These are phyloP conservation scores for Chrysogorgia sp. DNA, from an alignment of 92 coral and sea anemone species.

Conservation along the genomic window DNA sequence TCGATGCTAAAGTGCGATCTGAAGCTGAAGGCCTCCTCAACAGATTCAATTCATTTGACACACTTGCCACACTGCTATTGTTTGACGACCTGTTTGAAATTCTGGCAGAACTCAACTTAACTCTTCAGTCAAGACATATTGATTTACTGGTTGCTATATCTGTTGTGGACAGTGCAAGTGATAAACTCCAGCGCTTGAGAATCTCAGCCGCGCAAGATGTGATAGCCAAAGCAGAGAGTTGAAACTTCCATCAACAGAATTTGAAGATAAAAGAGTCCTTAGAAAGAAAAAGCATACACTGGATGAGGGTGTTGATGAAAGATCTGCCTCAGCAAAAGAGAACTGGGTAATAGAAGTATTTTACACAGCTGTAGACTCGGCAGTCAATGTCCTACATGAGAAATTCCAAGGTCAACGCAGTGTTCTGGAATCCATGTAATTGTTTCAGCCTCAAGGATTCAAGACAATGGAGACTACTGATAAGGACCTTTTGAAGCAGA, in stretches of 20 bases:
- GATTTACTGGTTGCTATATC: slow-evolving; percentile 11
- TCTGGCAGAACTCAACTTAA: slow-evolving; percentile 2
- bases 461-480: slow-evolving; percentile 13
- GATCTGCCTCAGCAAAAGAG: slow-evolving; percentile 11
- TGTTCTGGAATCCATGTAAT: too few species aligned
- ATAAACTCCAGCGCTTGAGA: slow-evolving; percentile 13
- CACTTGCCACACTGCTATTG: slow-evolving; percentile 4
- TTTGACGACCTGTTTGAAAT: slow-evolving; percentile 11
- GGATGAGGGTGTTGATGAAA: slow-evolving; percentile 4
- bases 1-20: slow-evolving; percentile 16
- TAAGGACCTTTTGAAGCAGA: slow-evolving; percentile 25
- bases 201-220: slow-evolving; percentile 9
- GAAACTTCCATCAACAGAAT: too few species aligned
- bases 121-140: slow-evolving; percentile 9
- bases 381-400: slow-evolving; percentile 2
- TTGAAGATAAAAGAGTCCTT: too few species aligned
- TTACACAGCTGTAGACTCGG: slow-evolving; percentile 25
- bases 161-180: slow-evolving; percentile 22
- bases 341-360: too few species aligned
- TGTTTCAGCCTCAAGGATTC: slow-evolving; percentile 17
- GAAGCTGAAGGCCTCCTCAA: slow-evolving; percentile 32
- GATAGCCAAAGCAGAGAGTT: slow-evolving; percentile 28
- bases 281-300: not conserved
- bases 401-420: too few species aligned
- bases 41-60: slow-evolving; percentile 11